phyloP scores from a whole-genome alignment of 1,140 invertebrate species.

The Brachionus asplanchnoidis region DNA sequence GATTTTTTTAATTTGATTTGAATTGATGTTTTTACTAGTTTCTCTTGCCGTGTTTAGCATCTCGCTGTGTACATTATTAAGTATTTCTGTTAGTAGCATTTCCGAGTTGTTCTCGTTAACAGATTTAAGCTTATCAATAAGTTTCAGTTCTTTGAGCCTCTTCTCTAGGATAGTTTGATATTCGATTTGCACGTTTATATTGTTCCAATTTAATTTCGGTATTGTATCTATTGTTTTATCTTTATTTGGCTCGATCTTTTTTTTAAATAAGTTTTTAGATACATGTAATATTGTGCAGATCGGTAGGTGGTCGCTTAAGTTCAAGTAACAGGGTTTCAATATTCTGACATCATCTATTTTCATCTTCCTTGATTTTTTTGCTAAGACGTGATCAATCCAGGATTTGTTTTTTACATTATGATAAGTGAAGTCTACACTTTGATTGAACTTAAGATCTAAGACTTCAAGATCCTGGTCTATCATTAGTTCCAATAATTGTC shows the following conservation, averaged over 20 bases:
- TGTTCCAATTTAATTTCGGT: not conserved
- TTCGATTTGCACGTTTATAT: not conserved
- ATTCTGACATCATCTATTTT: conserved; percentile 1
- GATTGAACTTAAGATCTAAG: no score
- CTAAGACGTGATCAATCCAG: not conserved
- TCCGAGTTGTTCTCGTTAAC: not conserved
- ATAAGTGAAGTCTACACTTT: no score
- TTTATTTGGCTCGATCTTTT: no score
- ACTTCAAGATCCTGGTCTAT: no score
- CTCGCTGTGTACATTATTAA: no score
- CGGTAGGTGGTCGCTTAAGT: not conserved
- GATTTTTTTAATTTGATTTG: no score
- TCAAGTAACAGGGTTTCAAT: not conserved
- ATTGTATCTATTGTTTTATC: not conserved
- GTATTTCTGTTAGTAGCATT: no score
- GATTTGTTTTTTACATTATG: not conserved
- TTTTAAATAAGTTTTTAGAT: not conserved
- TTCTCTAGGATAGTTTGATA: not conserved
- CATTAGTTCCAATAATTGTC: no score
- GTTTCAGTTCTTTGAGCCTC: not conserved
- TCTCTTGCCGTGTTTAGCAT: no score
- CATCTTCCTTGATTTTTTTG: not conserved
- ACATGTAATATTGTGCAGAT: not conserved
- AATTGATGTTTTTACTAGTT: no score
- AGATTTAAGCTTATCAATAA: not conserved